Evolutionary conservation across 2,113 vertebrate genomes (phyloP).

Genomic region (Thryonomys swinderianus): DNA sequence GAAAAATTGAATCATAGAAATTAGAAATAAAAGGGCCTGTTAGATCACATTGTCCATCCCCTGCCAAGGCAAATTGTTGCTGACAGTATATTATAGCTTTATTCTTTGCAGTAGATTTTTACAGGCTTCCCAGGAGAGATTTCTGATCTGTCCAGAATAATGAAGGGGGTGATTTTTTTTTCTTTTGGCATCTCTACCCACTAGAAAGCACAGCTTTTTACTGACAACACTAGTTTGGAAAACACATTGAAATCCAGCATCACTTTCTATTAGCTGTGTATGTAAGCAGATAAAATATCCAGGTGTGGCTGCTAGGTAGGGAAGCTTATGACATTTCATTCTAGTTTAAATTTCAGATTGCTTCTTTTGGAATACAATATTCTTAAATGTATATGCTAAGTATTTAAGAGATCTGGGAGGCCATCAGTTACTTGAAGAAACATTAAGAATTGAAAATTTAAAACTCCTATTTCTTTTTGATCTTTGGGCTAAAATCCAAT

Average conservation of each 20-base stretch:
- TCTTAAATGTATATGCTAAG: neutral
- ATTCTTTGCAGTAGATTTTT: slow-evolving; percentile 80
- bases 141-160: slow-evolving; percentile 77
- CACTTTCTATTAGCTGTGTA: slow-evolving; percentile 43
- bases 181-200: slow-evolving; percentile 71
- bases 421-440: neutral
- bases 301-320: neutral
- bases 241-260: slow-evolving; percentile 18
- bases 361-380: neutral
- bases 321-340: neutral
- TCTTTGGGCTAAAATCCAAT: neutral
- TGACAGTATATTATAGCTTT: slow-evolving; percentile 77
- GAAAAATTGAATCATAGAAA: slow-evolving; percentile 61
- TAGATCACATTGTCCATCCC: slow-evolving; percentile 76
- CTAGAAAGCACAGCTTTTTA: slow-evolving; percentile 73
- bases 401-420: neutral
- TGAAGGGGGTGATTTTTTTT: slow-evolving; percentile 65
- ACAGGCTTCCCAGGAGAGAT: slow-evolving; percentile 70
- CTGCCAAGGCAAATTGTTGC: slow-evolving; percentile 75
- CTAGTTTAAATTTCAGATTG: neutral
- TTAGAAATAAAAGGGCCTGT: slow-evolving; percentile 74
- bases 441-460: neutral
- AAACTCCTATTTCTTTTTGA: neutral
- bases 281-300: neutral
- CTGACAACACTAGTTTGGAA: slow-evolving; percentile 55